Conservation (phyloP, 2,888 invertebrate genomes). For the Bimastos eiseni region DNA sequence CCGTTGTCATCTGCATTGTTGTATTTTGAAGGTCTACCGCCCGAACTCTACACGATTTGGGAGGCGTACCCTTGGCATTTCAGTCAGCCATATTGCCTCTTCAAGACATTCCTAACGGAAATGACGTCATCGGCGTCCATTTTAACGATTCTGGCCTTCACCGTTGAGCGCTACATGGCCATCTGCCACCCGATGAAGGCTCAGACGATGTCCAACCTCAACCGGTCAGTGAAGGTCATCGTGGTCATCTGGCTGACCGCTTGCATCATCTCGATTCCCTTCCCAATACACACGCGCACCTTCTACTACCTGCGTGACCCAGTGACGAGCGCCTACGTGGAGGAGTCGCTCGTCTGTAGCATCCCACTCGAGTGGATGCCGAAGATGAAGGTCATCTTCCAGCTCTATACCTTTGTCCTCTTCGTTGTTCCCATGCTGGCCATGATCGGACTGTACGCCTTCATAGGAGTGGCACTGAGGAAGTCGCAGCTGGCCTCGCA, state of each 20-base stretch:
- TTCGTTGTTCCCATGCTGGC: slow-evolving; percentile 76
- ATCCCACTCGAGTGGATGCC: slow-evolving; percentile 49
- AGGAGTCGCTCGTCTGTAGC: slow-evolving; percentile 48
- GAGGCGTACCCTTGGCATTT: slow-evolving; percentile 63
- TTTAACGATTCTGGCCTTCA: slow-evolving; percentile 87
- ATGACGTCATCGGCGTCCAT: slow-evolving; percentile 84
- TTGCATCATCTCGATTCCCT: slow-evolving; percentile 70
- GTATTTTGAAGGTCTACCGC: slow-evolving; percentile 59
- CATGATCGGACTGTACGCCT: slow-evolving; percentile 74
- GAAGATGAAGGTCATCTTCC: slow-evolving; percentile 67
- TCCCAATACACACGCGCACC: slow-evolving; percentile 52
- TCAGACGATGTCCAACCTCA: slow-evolving; percentile 80
- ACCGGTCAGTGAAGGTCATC: slow-evolving; percentile 79
- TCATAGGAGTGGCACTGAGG: slow-evolving; percentile 54
- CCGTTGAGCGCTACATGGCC: slow-evolving; percentile 83
- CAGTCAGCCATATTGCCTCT: slow-evolving; percentile 62
- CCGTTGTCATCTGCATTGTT: not conserved
- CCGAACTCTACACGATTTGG: slow-evolving; percentile 63
- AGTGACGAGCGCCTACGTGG: slow-evolving; percentile 3
- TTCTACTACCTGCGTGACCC: slow-evolving; percentile 46
- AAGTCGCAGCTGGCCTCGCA: slow-evolving; percentile 38
- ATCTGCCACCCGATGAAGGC: slow-evolving; percentile 77
- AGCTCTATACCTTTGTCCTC: slow-evolving; percentile 79
- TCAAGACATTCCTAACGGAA: slow-evolving; percentile 63
- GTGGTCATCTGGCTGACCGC: slow-evolving; percentile 77